Percentiles rank a stretch among this genome's conserved stretches.
phyloP scores from a whole-genome alignment of 2,797 vertebrate species.

The Coregonus ussuriensis region DNA sequence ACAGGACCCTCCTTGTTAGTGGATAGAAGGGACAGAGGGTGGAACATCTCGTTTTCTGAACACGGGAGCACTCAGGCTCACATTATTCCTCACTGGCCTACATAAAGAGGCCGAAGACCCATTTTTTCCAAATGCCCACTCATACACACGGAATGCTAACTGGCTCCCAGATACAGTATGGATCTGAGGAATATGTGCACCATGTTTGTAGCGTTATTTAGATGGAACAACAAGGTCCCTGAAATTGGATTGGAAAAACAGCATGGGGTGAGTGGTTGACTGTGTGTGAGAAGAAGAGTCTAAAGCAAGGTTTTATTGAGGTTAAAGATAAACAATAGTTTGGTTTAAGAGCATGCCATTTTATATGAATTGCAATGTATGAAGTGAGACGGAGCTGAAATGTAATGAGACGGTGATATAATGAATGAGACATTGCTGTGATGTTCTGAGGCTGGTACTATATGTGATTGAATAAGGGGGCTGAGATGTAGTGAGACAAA shows the following conservation, averaged over 20 bases:
- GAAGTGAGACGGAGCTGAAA: background rate
- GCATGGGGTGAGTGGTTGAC: conserved; percentile 39
- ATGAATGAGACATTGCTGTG: background rate
- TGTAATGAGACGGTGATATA: background rate
- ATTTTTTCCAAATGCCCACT: conserved; percentile 45
- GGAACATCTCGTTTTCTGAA: conserved; percentile 31
- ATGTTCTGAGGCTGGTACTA: background rate
- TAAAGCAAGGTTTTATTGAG: conserved; percentile 16
- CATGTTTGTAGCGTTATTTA: conserved; percentile 33
- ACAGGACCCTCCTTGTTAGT: conserved; percentile 40
- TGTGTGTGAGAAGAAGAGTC: conserved; percentile 5
- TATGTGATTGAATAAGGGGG: background rate
- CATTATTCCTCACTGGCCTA: conserved; percentile 46
- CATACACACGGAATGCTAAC: conserved; percentile 32
- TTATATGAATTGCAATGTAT: background rate
- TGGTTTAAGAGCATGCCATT: background rate
- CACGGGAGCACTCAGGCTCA: conserved; percentile 41
- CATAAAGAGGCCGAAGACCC: conserved; percentile 40
- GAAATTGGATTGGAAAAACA: conserved; percentile 36
- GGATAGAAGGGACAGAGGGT: conserved; percentile 20
- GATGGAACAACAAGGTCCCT: conserved; percentile 21
- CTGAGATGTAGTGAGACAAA: background rate
- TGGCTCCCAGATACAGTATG: conserved; percentile 5
- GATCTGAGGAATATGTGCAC: conserved; percentile 22
- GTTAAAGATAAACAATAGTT: background rate